Percentiles rank a stretch among this genome's conserved stretches.
Evolutionary conservation across 2,888 invertebrate species (phyloP).

Genomic region (Pterobdella sp.): DNA sequence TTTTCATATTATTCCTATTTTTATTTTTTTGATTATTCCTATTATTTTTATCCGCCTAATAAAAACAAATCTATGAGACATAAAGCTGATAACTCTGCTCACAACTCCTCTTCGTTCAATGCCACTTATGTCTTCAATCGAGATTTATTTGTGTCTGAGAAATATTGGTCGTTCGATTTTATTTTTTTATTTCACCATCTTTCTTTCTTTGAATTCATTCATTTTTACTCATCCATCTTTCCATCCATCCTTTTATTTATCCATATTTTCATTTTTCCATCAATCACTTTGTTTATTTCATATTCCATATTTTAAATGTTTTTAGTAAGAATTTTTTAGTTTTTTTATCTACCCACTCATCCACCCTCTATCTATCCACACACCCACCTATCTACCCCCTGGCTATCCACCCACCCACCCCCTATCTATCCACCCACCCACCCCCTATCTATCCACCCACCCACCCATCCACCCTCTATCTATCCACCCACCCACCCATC

Average conservation of each 20-base stretch:
- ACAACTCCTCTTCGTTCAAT: background rate
- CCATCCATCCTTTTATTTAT: background rate
- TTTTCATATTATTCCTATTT: too few relatives aligned
- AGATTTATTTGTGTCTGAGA: background rate
- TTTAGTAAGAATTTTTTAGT: background rate
- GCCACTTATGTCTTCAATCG: background rate
- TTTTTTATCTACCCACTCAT: background rate
- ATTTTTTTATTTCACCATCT: background rate
- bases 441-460: background rate
- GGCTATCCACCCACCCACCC: background rate
- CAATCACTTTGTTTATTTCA: background rate
- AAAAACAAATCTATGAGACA: too few relatives aligned
- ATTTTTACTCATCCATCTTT: background rate
- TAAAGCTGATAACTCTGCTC: too few relatives aligned
- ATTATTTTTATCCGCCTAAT: too few relatives aligned
- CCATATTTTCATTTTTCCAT: background rate
- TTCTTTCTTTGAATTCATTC: background rate
- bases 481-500: background rate
- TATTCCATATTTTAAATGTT: background rate
- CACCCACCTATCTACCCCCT: slow-evolving; percentile 5
- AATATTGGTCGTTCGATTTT: background rate
- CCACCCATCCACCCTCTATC: background rate
- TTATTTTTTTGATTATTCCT: too few relatives aligned
- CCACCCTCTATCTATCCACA: background rate
- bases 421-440: background rate